A percentile compares a stretch with the other conserved stretches of the same genome.
Conservation (phyloP, 2,888 invertebrate genomes). For the Ophion slaviceki region DNA sequence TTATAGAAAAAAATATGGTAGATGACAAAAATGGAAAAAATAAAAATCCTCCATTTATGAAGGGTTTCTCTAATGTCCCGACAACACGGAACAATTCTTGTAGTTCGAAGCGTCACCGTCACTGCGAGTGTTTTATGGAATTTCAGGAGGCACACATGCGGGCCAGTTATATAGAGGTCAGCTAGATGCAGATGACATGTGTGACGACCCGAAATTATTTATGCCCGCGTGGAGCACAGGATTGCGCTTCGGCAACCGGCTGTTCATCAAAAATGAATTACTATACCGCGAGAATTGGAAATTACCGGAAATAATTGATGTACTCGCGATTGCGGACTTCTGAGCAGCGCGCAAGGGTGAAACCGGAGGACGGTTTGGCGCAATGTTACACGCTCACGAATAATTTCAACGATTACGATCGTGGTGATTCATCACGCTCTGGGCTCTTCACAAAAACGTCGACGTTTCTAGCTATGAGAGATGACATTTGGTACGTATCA, state of each 20-base stretch:
- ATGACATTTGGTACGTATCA: slow-evolving; percentile 5
- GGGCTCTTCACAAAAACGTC: background rate
- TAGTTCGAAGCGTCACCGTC: background rate
- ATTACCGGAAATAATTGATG: slow-evolving; percentile 67
- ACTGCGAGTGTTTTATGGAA: slow-evolving; percentile 6
- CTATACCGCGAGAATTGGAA: slow-evolving; percentile 65
- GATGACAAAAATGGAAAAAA: background rate
- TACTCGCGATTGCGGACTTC: slow-evolving; percentile 33
- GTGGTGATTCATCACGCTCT: background rate
- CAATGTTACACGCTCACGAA: slow-evolving; percentile 6
- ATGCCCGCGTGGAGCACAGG: slow-evolving; percentile 39
- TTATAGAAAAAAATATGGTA: background rate
- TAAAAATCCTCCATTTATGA: slow-evolving; percentile 3
- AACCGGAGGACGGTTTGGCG: background rate
- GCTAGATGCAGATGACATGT: slow-evolving; percentile 44
- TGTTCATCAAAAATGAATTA: slow-evolving; percentile 67
- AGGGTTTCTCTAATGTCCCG: slow-evolving; percentile 16
- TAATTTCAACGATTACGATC: slow-evolving; percentile 2
- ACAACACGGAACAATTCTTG: slow-evolving; percentile 4
- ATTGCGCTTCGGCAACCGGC: slow-evolving; percentile 32
- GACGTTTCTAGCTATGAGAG: background rate
- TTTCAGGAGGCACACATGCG: background rate
- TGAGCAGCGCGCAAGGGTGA: background rate
- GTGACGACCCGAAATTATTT: slow-evolving; percentile 55
- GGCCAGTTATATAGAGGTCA: slow-evolving; percentile 8